A percentile compares a stretch with the other conserved stretches of the same genome.
phyloP scores from a whole-genome alignment of 2,888 invertebrate genomes.

The Ctenicera cuprea region DNA sequence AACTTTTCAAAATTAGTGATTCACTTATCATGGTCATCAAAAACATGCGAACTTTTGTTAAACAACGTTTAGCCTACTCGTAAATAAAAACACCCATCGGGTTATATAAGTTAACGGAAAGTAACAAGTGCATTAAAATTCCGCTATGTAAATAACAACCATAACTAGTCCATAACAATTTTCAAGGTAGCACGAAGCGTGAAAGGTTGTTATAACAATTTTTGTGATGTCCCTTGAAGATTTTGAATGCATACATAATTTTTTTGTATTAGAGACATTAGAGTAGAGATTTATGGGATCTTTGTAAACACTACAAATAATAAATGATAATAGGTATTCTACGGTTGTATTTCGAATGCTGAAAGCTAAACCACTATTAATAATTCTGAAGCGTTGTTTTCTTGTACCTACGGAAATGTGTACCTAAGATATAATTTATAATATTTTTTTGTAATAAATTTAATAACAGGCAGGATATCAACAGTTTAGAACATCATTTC shows the following conservation, averaged over 20 bases:
- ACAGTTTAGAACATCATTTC: too few species aligned
- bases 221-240: constrained; percentile 1
- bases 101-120: too few species aligned
- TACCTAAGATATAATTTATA: too few species aligned
- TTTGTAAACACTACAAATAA: background rate
- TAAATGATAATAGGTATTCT: background rate
- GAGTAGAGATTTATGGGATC: background rate
- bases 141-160: background rate
- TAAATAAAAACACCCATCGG: too few species aligned
- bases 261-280: constrained; percentile 1
- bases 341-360: background rate
- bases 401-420: too few species aligned
- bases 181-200: constrained; percentile 1
- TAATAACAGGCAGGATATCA: too few species aligned
- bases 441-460: too few species aligned
- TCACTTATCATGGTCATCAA: too few species aligned
- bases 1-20: background rate
- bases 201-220: constrained; percentile 1
- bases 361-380: background rate
- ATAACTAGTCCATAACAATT: constrained; percentile 7
- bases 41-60: too few species aligned
- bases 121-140: constrained; percentile 1
- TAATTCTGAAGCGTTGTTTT: background rate
- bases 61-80: too few species aligned
- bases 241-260: too few species aligned